Evolutionary conservation across 2,797 vertebrate species (phyloP), one percentile per base, ranked within the genome.

Genomic region (Pyrrhura leucotis): DNA sequence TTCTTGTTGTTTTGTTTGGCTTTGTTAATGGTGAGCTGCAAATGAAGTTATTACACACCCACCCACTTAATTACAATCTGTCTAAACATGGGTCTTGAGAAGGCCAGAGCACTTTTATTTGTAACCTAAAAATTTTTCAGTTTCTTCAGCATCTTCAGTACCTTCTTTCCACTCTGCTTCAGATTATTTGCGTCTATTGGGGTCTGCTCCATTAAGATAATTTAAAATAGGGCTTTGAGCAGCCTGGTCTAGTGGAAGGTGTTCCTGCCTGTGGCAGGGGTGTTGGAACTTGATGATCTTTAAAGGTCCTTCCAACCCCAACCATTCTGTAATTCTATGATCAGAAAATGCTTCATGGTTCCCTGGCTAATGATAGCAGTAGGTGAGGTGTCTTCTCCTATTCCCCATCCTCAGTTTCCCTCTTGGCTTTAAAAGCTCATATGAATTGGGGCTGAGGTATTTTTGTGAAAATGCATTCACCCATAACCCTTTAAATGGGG

Each of bases 41-140:
- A 96, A 66, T 89, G 79, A 88, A 96, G 83, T 42, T 3, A 88
- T 81, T 92, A 83, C 84, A 93, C 87, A 92, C 96, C 87, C 79
- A 85, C 22, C 58, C 82, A 65, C 61, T 91, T 85, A 82, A 89
- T 93, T 66, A 89, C 79, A 81, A 33, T 88, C 81, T 86, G 50
- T 73, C 10, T 89, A 93, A 96, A 94, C 85, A 78, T 11, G 48
- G 48, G 14, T 26, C 45, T 65, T 91, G 40, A 85, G 80, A 91
- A 73, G 21, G 40, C 67, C 44, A 47, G 16, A 13, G 31, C 56
- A 79, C 59, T 86, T 54, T 48, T 42, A 63, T 17, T 75, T 89
- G 85, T 84, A 81, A 85, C 81, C 63, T 86, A 53, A 79, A 84
- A 73, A 33, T 29, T 37, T 50, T 66, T 85, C 21, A 25, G 22